A percentile compares a stretch with the other conserved stretches of the same genome.
Conservation (phyloP, 2,797 vertebrate species). For the Pangasius mekongensis region DNA sequence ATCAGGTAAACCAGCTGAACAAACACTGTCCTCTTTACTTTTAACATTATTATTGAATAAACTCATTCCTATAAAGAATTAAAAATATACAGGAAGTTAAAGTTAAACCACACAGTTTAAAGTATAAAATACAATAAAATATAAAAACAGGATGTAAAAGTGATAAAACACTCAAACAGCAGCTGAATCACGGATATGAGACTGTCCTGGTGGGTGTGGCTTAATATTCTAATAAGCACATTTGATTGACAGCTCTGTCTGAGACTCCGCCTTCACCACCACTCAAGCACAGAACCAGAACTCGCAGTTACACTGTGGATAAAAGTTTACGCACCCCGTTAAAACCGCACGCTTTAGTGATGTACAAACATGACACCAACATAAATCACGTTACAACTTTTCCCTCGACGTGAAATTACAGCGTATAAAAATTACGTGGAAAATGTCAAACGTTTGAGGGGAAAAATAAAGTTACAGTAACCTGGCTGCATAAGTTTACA, state of each 20-base stretch:
- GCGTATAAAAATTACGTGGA: too few species aligned
- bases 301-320: too few species aligned
- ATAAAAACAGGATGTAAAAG: not conserved
- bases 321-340: too few species aligned
- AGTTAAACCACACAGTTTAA: not conserved
- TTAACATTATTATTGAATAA: not conserved
- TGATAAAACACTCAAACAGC: not conserved
- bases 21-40: not conserved
- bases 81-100: not conserved
- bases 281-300: too few species aligned
- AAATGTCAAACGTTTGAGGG: too few species aligned
- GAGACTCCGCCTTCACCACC: too few species aligned
- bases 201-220: not conserved
- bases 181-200: not conserved
- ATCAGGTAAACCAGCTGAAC: not conserved
- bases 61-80: not conserved
- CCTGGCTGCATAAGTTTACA: too few species aligned
- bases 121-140: not conserved
- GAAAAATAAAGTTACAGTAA: too few species aligned
- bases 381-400: too few species aligned
- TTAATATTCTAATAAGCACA: not conserved
- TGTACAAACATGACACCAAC: too few species aligned
- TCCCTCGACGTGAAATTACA: too few species aligned
- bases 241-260: not conserved
- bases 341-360: too few species aligned